These are phyloP conservation scores for Diacarnus erythraeanus DNA, from an alignment of 37 sponge, comb jelly and placozoan genomes.

Conservation along the genomic window DNA sequence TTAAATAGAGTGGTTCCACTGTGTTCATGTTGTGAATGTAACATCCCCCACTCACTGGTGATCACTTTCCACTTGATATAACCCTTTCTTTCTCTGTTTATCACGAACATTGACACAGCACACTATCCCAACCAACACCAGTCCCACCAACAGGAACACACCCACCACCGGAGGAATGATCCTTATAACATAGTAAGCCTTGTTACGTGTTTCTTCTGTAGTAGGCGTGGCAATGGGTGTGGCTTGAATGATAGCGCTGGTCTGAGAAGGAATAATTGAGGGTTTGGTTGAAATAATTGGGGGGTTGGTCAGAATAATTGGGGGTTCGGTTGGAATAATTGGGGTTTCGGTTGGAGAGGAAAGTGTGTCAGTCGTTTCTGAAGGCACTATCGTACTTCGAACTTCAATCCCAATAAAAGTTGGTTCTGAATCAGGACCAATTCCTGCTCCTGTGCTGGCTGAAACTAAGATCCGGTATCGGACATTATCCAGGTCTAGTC, in stretches of 20 bases:
- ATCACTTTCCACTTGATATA: constrained; percentile 1
- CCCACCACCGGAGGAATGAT: constrained; percentile 25
- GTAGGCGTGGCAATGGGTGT: background rate
- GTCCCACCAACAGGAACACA: background rate
- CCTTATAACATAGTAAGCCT: constrained; percentile 5
- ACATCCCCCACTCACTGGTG: too few species aligned
- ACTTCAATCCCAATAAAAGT: constrained; percentile 5
- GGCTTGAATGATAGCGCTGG: background rate
- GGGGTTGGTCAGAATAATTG: background rate
- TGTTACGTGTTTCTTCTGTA: background rate
- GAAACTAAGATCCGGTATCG: constrained; percentile 16
- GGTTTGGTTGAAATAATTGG: background rate
- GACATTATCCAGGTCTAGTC: constrained; percentile 14
- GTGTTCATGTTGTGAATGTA: too few species aligned
- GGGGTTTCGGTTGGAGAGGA: background rate
- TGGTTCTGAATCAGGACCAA: constrained; percentile 18
- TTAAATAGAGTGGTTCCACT: too few species aligned
- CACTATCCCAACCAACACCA: background rate
- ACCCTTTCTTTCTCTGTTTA: constrained; percentile 1
- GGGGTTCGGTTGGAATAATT: background rate
- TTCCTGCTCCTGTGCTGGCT: constrained; percentile 18
- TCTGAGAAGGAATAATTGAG: background rate
- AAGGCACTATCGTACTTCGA: background rate
- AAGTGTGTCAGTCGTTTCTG: background rate
- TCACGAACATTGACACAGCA: background rate